Evolutionary conservation across 2,797 vertebrate genomes (phyloP).

Genomic region (Malacoraja senta): DNA sequence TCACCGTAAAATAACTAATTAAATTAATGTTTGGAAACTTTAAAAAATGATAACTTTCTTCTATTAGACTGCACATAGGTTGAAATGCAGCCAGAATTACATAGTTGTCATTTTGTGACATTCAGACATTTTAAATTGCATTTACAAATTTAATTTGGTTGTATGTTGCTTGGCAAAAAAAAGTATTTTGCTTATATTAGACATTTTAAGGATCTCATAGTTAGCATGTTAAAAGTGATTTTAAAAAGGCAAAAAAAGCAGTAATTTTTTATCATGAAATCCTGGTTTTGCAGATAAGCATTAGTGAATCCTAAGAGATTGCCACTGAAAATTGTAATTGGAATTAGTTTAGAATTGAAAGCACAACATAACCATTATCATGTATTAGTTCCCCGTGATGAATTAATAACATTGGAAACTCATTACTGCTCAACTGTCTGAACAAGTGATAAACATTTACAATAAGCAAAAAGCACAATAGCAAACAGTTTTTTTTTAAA

Average conservation of each 20-base stretch:
- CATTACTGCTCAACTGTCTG: slow-evolving; percentile 10
- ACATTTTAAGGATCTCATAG: neutral
- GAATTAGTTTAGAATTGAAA: slow-evolving; percentile 20
- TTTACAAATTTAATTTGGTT: neutral
- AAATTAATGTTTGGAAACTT: neutral
- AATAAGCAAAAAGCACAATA: slow-evolving; percentile 28
- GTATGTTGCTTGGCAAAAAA: neutral
- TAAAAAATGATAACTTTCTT: neutral
- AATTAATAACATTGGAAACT: slow-evolving; percentile 21
- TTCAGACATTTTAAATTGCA: neutral
- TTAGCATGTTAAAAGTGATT: neutral
- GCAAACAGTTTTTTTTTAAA: neutral
- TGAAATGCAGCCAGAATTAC: neutral
- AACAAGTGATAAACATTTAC: slow-evolving; percentile 35
- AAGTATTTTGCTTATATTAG: neutral
- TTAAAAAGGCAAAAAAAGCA: neutral
- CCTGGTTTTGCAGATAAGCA: neutral
- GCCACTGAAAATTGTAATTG: slow-evolving; percentile 23
- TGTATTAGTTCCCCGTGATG: neutral
- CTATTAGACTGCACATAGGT: neutral
- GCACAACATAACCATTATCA: slow-evolving; percentile 28
- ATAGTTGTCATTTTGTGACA: neutral
- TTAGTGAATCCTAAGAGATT: slow-evolving; percentile 1
- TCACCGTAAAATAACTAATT: neutral
- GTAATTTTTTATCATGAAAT: neutral